A percentile compares a stretch with the other conserved stretches of the same genome.
These are phyloP conservation scores for Odontocolon sp. DNA, from an alignment of 2,888 invertebrate genomes.

Conservation along the genomic window DNA sequence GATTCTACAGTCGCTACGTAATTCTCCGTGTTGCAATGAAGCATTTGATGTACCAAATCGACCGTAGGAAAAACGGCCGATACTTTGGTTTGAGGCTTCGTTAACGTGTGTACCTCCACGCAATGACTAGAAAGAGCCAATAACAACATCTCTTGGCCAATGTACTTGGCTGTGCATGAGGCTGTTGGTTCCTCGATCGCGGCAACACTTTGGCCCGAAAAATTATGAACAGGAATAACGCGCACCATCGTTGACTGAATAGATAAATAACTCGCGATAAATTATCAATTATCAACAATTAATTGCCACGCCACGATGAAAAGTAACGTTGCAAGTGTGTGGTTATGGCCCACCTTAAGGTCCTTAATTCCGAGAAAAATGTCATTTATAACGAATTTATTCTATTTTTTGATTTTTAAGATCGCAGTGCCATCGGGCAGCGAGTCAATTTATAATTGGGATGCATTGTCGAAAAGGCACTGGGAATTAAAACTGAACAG, in stretches of 20 bases:
- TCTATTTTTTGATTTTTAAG: too few species aligned
- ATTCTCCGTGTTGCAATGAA: conserved; percentile 87
- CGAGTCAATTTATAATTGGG: too few species aligned
- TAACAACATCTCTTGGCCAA: conserved; percentile 82
- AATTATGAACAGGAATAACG: conserved; percentile 87
- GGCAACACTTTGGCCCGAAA: conserved; percentile 85
- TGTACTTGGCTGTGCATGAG: conserved; percentile 83
- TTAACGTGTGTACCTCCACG: conserved; percentile 84
- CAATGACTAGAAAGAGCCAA: conserved; percentile 84
- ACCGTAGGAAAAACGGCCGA: conserved; percentile 88
- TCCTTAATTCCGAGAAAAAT: too few species aligned
- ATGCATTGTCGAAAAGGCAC: too few species aligned
- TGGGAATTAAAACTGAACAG: too few species aligned
- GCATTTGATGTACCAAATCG: conserved; percentile 86
- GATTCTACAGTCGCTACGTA: conserved; percentile 86
- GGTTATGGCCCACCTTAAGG: too few species aligned
- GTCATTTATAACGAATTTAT: too few species aligned
- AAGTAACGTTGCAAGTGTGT: too few species aligned
- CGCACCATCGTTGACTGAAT: conserved; percentile 83
- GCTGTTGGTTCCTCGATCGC: conserved; percentile 86
- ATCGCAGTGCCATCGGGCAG: too few species aligned
- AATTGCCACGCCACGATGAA: too few species aligned
- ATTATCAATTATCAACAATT: background rate
- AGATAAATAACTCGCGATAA: background rate
- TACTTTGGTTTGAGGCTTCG: conserved; percentile 77